Evolutionary conservation across 2,113 vertebrate genomes (phyloP).

Genomic region (Pseudorectes ferrugineus): DNA sequence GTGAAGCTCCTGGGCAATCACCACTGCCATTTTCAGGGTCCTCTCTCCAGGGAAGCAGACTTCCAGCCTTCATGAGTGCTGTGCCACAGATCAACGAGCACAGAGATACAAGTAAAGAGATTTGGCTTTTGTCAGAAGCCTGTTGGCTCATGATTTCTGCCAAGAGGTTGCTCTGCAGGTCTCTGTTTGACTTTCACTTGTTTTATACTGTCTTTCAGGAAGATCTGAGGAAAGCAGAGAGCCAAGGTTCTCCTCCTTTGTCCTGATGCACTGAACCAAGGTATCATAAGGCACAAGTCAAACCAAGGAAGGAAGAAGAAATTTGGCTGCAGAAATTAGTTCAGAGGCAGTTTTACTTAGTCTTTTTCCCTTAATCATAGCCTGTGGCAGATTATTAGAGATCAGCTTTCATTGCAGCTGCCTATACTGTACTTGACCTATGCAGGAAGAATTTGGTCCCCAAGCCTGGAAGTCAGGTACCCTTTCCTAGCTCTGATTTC

Average conservation of each 20-base stretch:
- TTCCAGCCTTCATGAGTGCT: background rate
- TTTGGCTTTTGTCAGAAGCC: background rate
- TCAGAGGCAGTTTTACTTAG: background rate
- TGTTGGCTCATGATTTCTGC: background rate
- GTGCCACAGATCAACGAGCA: background rate
- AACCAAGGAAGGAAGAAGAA: background rate
- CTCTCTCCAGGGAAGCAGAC: background rate
- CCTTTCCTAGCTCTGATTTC: background rate
- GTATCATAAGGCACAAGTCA: background rate
- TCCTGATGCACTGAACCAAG: background rate
- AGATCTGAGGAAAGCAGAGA: background rate
- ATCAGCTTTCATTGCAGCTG: conserved; percentile 34
- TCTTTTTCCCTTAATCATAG: background rate
- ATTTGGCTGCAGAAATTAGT: background rate
- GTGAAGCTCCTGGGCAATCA: background rate
- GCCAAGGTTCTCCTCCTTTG: background rate
- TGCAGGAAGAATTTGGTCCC: background rate
- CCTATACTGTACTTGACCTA: background rate
- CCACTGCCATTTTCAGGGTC: background rate
- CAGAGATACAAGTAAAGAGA: background rate
- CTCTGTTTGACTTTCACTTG: background rate
- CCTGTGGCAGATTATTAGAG: background rate
- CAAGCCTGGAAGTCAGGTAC: background rate
- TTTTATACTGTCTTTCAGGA: background rate
- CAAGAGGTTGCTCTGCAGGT: background rate